Evolutionary conservation across 2,113 vertebrate genomes (phyloP).

Genomic region (Pseudonaja textilis): DNA sequence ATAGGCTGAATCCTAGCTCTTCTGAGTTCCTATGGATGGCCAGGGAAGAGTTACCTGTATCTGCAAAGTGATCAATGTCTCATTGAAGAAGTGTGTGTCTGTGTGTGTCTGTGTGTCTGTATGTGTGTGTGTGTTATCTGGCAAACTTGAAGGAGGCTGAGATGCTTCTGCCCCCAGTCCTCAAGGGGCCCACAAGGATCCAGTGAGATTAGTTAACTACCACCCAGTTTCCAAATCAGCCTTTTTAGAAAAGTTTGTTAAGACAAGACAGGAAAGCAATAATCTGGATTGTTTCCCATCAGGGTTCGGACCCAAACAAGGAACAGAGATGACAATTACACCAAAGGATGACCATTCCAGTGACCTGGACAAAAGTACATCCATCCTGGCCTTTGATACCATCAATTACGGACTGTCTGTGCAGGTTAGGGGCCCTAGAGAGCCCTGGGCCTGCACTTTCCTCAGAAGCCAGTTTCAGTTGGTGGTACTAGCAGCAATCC

Average conservation of each 20-base stretch:
- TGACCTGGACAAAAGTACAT: not conserved
- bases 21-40: not conserved
- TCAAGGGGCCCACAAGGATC: not conserved
- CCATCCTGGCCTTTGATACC: not conserved
- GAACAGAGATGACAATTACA: not conserved
- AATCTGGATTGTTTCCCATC: not conserved
- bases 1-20: not conserved
- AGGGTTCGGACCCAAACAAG: not conserved
- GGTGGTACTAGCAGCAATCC: not conserved
- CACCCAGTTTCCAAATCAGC: not conserved
- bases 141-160: not conserved
- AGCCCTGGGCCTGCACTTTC: not conserved
- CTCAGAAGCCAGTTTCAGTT: not conserved
- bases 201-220: not conserved
- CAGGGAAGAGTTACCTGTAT: not conserved
- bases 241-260: not conserved
- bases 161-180: not conserved
- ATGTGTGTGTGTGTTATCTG: not conserved
- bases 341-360: not conserved
- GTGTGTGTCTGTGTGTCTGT: no score
- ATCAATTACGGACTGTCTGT: not conserved
- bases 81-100: not conserved
- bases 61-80: not conserved
- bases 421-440: not conserved
- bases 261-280: not conserved